Conservation (phyloP, 2,113 vertebrate species). For the Peromyscus leucopus region DNA sequence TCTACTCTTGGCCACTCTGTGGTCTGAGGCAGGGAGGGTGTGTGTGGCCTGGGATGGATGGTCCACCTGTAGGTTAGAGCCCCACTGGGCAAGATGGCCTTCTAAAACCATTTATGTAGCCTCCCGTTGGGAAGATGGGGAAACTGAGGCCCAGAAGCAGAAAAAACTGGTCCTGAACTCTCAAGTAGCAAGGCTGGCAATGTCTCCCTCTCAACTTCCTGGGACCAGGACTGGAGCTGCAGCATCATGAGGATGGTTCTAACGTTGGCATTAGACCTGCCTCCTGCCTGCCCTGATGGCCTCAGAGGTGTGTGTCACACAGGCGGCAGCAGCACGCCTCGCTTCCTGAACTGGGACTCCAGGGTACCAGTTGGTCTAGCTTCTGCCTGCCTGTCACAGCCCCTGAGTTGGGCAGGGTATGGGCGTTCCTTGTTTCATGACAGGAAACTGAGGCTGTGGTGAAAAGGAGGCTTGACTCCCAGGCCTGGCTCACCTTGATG, state of each 20-base stretch:
- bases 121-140: background rate
- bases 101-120: background rate
- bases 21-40: too few relatives aligned
- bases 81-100: accelerated
- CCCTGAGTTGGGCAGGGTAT: too few relatives aligned
- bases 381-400: background rate
- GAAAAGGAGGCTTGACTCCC: background rate
- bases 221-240: background rate
- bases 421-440: background rate
- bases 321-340: too few relatives aligned
- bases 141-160: background rate
- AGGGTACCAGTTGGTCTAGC: accelerated
- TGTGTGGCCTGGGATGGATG: background rate
- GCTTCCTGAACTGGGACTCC: accelerated
- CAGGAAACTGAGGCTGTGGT: background rate
- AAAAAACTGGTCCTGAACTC: background rate
- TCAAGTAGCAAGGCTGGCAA: background rate
- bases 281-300: accelerated
- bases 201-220: accelerated
- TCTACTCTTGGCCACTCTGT: background rate
- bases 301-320: accelerated
- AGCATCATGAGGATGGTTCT: background rate
- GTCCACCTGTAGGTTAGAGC: background rate
- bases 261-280: background rate
- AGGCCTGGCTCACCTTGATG: background rate